Evolutionary conservation across 2,888 invertebrate genomes (phyloP).

Genomic region (Pharmacophagus antenor): DNA sequence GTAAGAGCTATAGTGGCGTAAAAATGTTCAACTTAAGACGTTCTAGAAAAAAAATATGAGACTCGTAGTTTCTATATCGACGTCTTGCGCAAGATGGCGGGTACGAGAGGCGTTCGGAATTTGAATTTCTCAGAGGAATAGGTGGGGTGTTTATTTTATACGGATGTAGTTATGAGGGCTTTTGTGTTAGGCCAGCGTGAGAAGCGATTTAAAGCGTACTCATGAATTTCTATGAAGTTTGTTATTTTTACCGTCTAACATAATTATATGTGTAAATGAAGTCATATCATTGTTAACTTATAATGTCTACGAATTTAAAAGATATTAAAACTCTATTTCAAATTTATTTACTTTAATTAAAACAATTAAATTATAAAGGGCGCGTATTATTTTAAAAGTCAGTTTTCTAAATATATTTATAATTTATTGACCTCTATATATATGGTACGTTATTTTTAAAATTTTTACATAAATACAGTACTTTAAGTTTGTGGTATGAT

Average conservation of each 20-base stretch:
- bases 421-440: no score
- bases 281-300: neutral
- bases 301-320: neutral
- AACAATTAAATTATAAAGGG: no score
- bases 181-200: constrained; percentile 31
- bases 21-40: constrained; percentile 78
- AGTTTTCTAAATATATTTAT: no score
- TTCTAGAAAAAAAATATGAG: constrained; percentile 73
- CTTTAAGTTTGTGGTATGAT: no score
- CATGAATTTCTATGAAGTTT: constrained; percentile 14
- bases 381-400: no score
- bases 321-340: neutral
- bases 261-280: neutral
- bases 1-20: constrained; percentile 78
- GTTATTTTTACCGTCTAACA: constrained; percentile 9
- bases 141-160: constrained; percentile 62
- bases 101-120: constrained; percentile 70
- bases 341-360: no score
- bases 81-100: constrained; percentile 80
- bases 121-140: constrained; percentile 78
- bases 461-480: no score
- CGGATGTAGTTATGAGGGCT: constrained; percentile 36
- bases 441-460: no score
- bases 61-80: constrained; percentile 75
- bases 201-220: constrained; percentile 38